phyloP scores from a whole-genome alignment of 2,888 invertebrate genomes.

The Lordiphosa fenestrarum region DNA sequence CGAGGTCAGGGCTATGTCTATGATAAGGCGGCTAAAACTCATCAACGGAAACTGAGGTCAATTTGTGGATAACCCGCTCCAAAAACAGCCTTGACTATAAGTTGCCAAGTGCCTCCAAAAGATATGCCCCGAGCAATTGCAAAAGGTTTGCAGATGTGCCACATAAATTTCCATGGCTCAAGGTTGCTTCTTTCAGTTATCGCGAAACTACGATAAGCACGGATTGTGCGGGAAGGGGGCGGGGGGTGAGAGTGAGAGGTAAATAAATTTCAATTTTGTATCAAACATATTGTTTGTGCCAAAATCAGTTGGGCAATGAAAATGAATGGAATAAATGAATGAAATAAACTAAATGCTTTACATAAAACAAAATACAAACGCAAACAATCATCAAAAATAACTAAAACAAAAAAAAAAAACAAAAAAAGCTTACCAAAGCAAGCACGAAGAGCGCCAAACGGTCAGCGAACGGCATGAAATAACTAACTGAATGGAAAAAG shows the following conservation, averaged over 20 bases:
- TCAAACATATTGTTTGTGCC: slow-evolving; percentile 33
- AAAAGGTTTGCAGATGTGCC: too few species aligned
- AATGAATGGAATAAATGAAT: not conserved
- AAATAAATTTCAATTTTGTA: not conserved
- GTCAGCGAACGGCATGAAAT: slow-evolving; percentile 26
- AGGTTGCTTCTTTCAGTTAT: too few species aligned
- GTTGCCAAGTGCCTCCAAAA: too few species aligned
- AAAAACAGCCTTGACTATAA: not conserved
- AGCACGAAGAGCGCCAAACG: slow-evolving; percentile 16
- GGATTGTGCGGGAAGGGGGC: too few species aligned
- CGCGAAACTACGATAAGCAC: too few species aligned
- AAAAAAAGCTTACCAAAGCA: slow-evolving; percentile 28
- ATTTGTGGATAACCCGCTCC: slow-evolving; percentile 1
- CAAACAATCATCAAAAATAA: slow-evolving; percentile 12
- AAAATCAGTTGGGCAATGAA: slow-evolving; percentile 30
- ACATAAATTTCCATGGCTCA: too few species aligned
- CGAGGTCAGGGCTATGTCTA: too few species aligned
- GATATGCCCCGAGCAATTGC: too few species aligned
- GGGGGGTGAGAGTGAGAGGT: too few species aligned
- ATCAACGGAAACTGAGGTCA: slow-evolving; percentile 6
- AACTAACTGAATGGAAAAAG: too few species aligned
- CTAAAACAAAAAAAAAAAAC: slow-evolving; percentile 25
- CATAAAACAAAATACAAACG: slow-evolving; percentile 6
- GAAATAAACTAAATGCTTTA: slow-evolving; percentile 23
- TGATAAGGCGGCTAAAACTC: too few species aligned